Percentiles rank a stretch among this genome's conserved stretches.
Evolutionary conservation across 2,888 invertebrate genomes (phyloP).

Genomic region (Tetropium fuscum): DNA sequence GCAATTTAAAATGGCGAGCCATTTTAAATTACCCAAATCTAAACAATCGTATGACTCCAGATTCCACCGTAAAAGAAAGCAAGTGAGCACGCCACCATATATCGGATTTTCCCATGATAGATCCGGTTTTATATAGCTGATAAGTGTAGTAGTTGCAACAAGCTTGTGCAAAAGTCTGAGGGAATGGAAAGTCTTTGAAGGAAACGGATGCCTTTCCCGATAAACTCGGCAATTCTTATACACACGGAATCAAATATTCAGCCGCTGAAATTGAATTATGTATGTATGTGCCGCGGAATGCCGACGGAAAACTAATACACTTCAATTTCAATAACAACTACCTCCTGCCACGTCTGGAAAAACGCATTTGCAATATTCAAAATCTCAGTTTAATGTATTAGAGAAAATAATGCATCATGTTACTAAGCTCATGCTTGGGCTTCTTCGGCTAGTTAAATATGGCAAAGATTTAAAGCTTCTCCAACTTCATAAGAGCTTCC

Average conservation of each 20-base stretch:
- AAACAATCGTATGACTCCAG: too few relatives aligned
- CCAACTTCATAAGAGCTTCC: too few relatives aligned
- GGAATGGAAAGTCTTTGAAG: slow-evolving; percentile 53
- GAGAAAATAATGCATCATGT: too few relatives aligned
- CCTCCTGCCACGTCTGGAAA: background rate
- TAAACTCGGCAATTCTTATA: slow-evolving; percentile 57
- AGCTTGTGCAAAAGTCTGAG: slow-evolving; percentile 19
- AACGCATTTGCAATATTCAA: background rate
- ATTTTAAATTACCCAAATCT: too few relatives aligned
- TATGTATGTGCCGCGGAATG: slow-evolving; percentile 46
- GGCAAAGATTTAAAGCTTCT: too few relatives aligned
- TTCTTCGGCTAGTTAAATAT: too few relatives aligned
- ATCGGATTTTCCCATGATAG: slow-evolving; percentile 37
- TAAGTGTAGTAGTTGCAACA: slow-evolving; percentile 37
- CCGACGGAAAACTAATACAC: slow-evolving; percentile 37
- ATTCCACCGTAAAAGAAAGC: too few relatives aligned
- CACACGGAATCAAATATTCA: slow-evolving; percentile 57
- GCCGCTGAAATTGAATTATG: slow-evolving; percentile 60
- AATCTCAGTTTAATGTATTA: too few relatives aligned
- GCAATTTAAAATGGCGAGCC: too few relatives aligned
- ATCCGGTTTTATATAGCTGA: slow-evolving; percentile 38
- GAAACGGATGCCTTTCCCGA: slow-evolving; percentile 56
- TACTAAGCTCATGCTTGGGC: too few relatives aligned
- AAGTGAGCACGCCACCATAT: too few relatives aligned
- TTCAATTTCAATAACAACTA: slow-evolving; percentile 22